Base-by-base conservation (phyloP, 2,113 vertebrate genomes). In the Pycnonotus jocosus region DNA sequence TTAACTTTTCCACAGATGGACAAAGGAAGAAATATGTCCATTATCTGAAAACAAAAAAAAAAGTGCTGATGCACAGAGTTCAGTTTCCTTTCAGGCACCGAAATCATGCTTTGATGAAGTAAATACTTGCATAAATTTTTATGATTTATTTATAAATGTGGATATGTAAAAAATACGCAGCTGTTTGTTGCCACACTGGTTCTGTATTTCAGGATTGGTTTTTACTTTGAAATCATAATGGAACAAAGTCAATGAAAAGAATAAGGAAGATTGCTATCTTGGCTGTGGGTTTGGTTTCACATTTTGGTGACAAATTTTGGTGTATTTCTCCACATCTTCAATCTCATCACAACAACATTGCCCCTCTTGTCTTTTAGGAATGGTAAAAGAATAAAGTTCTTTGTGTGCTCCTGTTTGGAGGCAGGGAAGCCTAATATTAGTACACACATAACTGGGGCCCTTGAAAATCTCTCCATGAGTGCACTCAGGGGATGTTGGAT, bases 401-500 rank as follows among this genome's bases (percentile, higher is more conserved):
- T 24, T 1, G 1, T n/a, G 6, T 60, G 40, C 23, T 68, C 10
- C 4, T 3, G 1, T 48, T 22, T 61, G 38, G 30, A 76, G 17
- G 3, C 44, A 54, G 12, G 10, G 8, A 82, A 88, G 8, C 4
- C 3, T 2, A 51, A 27, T 11, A 44, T 73, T 27, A 37, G 2
- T 20, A 38, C 6, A 15, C 3, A 50, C 5, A 15, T 33, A 73
- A 50, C 5, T 33, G 12, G 38, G 66, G 20, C 13, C 4, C 14
- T 50, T 73, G 60, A 45, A 84, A 74, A 45, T 58, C 3, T 57
- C 22, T 53, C 25, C 23, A 54, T 57, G n/a, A 17, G 1, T 77
- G 4, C 14, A 22, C 4, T 56, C 1, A 21, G 7, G 5, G 1
- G 38, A 60, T 21, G 12, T 1, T 31, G 4, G 2, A 9, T 16